phyloP scores from a whole-genome alignment of 2,113 vertebrate species.

The Mirounga angustirostris region DNA sequence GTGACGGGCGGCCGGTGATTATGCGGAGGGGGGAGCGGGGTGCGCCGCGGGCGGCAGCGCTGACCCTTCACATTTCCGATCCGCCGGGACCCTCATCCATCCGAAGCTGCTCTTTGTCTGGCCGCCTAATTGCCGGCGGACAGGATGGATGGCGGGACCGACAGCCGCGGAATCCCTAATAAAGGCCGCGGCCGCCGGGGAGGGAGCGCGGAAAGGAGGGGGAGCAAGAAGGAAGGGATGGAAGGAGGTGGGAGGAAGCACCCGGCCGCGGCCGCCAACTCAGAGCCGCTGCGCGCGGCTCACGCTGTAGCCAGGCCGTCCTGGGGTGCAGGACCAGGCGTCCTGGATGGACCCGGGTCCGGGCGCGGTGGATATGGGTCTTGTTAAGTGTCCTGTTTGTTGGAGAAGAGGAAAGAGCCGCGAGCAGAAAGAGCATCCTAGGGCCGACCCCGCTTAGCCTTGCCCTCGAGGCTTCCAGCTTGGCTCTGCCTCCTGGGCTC shows the following conservation, averaged over 20 bases:
- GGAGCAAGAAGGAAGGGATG: slow-evolving; percentile 62
- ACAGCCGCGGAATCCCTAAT: slow-evolving; percentile 89
- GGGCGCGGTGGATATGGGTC: not conserved
- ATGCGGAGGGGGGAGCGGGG: slow-evolving; percentile 72
- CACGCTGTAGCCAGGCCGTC: not conserved
- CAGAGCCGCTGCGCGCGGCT: not conserved
- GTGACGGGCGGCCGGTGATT: slow-evolving; percentile 80
- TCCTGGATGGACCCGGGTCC: not conserved
- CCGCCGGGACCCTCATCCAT: slow-evolving; percentile 86
- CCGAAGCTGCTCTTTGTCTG: slow-evolving; percentile 85
- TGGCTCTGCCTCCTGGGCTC: not conserved
- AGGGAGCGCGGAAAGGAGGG: slow-evolving; percentile 82
- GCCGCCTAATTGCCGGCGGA: slow-evolving; percentile 87
- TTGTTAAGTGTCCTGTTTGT: not conserved
- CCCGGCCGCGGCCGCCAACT: not conserved
- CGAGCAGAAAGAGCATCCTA: not conserved
- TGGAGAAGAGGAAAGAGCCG: not conserved
- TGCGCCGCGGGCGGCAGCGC: slow-evolving; percentile 79
- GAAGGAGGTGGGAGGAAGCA: slow-evolving; percentile 60
- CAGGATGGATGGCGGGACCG: slow-evolving; percentile 87
- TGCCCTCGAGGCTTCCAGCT: not conserved
- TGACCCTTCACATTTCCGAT: slow-evolving; percentile 83
- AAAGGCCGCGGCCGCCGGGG: slow-evolving; percentile 88
- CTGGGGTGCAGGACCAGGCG: not conserved
- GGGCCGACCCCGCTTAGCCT: not conserved